Evolutionary conservation across 2,797 vertebrate species (phyloP).

Genomic region (Limnodromus scolopaceus): DNA sequence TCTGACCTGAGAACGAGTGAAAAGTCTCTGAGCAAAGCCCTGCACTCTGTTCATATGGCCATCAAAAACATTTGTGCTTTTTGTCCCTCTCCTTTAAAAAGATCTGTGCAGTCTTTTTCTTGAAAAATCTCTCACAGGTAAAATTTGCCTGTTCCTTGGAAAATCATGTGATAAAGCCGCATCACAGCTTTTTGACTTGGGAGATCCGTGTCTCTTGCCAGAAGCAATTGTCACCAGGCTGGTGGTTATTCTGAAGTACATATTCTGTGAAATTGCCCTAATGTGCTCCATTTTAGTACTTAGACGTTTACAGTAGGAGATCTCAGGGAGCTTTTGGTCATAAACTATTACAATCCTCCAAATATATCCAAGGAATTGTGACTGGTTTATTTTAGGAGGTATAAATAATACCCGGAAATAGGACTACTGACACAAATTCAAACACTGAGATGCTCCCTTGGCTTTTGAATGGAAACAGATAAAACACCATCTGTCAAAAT

Average conservation of each 20-base stretch:
- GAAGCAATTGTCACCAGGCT: background rate
- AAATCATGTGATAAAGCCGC: background rate
- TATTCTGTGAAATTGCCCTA: background rate
- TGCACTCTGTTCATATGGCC: background rate
- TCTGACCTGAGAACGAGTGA: conserved; percentile 9
- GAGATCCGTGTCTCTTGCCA: background rate
- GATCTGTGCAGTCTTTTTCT: background rate
- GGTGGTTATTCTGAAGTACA: background rate
- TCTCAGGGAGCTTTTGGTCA: background rate
- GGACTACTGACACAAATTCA: background rate
- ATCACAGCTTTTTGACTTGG: background rate
- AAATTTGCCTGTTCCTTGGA: background rate
- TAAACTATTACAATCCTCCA: background rate
- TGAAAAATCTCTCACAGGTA: background rate
- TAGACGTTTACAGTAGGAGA: background rate
- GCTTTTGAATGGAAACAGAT: conserved; percentile 20
- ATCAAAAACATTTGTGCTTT: background rate
- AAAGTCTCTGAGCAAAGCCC: background rate
- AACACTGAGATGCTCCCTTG: background rate
- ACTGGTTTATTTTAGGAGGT: background rate
- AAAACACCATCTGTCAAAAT: background rate
- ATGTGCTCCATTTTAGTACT: background rate
- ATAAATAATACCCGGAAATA: background rate
- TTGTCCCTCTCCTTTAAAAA: background rate
- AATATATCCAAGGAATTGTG: background rate